Conservation (phyloP, 2,888 invertebrate genomes). For the Phortica okadai region DNA sequence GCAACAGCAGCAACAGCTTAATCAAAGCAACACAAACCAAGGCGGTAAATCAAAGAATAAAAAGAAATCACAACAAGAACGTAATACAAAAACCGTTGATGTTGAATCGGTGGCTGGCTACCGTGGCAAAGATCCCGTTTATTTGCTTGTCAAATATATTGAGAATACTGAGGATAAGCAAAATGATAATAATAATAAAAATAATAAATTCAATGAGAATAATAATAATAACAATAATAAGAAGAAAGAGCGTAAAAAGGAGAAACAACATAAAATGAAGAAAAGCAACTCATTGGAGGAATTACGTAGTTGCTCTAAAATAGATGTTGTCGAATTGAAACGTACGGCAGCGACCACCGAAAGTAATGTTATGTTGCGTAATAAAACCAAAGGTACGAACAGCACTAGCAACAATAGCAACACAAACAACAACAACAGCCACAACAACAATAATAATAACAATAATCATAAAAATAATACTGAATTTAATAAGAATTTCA, state of each 20-base stretch:
- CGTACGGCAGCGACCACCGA: constrained; percentile 70
- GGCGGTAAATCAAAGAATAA: constrained; percentile 74
- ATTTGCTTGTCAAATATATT: constrained; percentile 87
- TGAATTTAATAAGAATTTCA: constrained; percentile 68
- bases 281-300: constrained; percentile 89
- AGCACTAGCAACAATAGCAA: constrained; percentile 40
- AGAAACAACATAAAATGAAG: constrained; percentile 78
- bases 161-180: constrained; percentile 80
- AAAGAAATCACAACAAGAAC: constrained; percentile 78
- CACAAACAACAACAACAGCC: not conserved
- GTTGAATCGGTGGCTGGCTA: constrained; percentile 85
- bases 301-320: constrained; percentile 83
- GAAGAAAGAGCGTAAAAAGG: constrained; percentile 78
- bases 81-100: constrained; percentile 77
- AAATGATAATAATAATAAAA: constrained; percentile 56
- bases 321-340: constrained; percentile 82
- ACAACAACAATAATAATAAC: constrained; percentile 61
- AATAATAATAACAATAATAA: constrained; percentile 70
- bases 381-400: constrained; percentile 51
- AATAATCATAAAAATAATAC: constrained; percentile 54
- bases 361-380: constrained; percentile 71
- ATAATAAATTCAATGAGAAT: constrained; percentile 49
- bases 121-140: constrained; percentile 86
- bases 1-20: constrained; percentile 43
- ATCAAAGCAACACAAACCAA: not conserved